Percentiles rank a stretch among this genome's conserved stretches.
These are phyloP conservation scores for Coenonympha glycerion DNA, from an alignment of 2,888 invertebrate genomes.

Conservation along the genomic window DNA sequence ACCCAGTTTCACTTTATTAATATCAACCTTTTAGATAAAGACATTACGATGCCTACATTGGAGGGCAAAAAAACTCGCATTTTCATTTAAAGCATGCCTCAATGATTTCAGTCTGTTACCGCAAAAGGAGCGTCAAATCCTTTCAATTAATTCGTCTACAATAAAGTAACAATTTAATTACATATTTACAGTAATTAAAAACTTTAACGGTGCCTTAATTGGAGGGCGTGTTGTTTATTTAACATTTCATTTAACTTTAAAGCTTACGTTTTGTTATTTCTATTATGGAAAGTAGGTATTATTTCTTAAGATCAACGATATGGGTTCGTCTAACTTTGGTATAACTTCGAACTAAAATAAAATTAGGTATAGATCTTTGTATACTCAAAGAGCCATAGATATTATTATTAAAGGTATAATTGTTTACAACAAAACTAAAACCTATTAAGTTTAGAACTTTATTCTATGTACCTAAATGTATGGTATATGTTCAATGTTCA, in stretches of 20 bases:
- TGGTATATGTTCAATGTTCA: too few relatives aligned
- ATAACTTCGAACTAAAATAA: too few relatives aligned
- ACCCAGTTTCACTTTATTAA: slow-evolving; percentile 1
- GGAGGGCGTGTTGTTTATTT: slow-evolving; percentile 32
- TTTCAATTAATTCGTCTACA: slow-evolving; percentile 47
- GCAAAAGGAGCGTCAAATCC: slow-evolving; percentile 50
- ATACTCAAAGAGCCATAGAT: too few relatives aligned
- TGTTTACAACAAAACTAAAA: too few relatives aligned
- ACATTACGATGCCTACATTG: slow-evolving; percentile 35
- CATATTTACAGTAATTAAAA: slow-evolving; percentile 56
- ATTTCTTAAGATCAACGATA: slow-evolving; percentile 5
- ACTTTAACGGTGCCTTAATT: slow-evolving; percentile 56
- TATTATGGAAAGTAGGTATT: not conserved
- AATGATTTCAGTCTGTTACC: slow-evolving; percentile 27
- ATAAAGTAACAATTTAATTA: slow-evolving; percentile 64
- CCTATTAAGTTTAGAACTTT: too few relatives aligned
- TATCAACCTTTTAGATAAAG: slow-evolving; percentile 43
- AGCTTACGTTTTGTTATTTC: slow-evolving; percentile 2
- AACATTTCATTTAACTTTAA: slow-evolving; percentile 7
- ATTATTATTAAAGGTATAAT: too few relatives aligned
- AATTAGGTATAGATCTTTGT: too few relatives aligned
- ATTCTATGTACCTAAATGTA: too few relatives aligned
- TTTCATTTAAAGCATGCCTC: slow-evolving; percentile 12
- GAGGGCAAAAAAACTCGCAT: not conserved
- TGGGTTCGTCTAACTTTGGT: not conserved